Base-by-base conservation (phyloP, 2,888 invertebrate genomes). In the Cryptophagus acutangulus region DNA sequence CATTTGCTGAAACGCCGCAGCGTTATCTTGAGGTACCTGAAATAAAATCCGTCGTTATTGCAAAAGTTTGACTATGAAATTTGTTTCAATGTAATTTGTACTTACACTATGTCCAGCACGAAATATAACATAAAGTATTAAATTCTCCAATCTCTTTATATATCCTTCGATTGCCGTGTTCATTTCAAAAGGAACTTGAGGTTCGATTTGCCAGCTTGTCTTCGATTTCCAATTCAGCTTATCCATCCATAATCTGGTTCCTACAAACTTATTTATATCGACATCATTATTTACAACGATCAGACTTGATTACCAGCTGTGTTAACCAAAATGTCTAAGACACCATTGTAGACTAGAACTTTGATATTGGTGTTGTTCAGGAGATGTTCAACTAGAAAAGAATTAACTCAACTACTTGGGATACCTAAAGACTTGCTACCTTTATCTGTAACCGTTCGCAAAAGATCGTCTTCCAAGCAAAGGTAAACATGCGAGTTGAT, bases 231-330 rank as follows among this genome's bases (percentile, higher is more conserved):
- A 88, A 9, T 77, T 71, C 50, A 90, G 71, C 16, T 76, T 74
- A 41, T 83, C 76, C 12, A 88, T 78, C 88, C 88, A 90, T 18
- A 75, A 69, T 17, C 83, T 74, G 40, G 84, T 84, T 12, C 84
- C 84, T 84, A 56, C 6, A 38, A 38, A 30, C 13, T 13, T 24
- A 29, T 17, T 26, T 17, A 28, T 35, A 28, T 16, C 6, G 13
- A 15, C 5, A 38, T 31, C 2, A 28, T 16, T 36, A 5, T 36
- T 16, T 36, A 10, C 29, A 2, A 33, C 20, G 16, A 33, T 6
- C 26, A 9, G 5, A 36, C 16, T 15, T n/a, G n/a, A 16, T 45
- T 52, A 61, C 62, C 62, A 36, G 57, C 58, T 4, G 61, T 58
- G 35, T 62, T 62, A 10, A 63, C 59, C 16, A 62, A 53, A 31